phyloP scores from a whole-genome alignment of 2,113 vertebrate genomes.

The Amblyornis subalaris region DNA sequence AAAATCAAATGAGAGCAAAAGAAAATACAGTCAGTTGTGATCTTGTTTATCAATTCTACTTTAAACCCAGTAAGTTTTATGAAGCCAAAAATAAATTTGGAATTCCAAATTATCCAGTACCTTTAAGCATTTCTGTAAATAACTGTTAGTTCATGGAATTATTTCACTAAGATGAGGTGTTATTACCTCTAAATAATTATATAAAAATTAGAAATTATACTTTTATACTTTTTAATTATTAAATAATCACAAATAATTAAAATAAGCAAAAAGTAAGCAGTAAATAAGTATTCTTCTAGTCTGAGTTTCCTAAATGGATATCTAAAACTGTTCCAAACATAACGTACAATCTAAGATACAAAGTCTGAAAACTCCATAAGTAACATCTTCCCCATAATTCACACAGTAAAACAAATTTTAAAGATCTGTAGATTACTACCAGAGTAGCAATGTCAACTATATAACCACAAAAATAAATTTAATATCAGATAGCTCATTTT shows the following conservation, averaged over 20 bases:
- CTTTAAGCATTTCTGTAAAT: neutral
- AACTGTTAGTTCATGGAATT: neutral
- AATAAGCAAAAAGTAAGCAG: neutral
- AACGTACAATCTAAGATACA: neutral
- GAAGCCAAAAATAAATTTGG: neutral
- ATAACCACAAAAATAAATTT: neutral
- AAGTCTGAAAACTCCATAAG: neutral
- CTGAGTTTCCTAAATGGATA: neutral
- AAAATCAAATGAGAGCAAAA: neutral
- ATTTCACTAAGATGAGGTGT: neutral
- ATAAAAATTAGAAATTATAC: neutral
- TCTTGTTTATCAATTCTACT: neutral
- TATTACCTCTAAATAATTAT: neutral
- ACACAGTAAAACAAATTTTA: neutral
- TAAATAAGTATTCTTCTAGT: neutral
- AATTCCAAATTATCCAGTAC: neutral
- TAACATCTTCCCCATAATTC: neutral
- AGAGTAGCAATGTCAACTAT: neutral
- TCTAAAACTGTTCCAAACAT: neutral
- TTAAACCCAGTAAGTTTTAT: neutral
- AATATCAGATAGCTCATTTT: neutral
- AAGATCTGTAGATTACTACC: neutral
- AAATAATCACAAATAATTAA: neutral
- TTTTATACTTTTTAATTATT: neutral
- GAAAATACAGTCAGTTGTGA: neutral